A percentile compares a stretch with the other conserved stretches of the same genome.
Conservation (phyloP, 2,113 vertebrate genomes). For the Balaeniceps rex region DNA sequence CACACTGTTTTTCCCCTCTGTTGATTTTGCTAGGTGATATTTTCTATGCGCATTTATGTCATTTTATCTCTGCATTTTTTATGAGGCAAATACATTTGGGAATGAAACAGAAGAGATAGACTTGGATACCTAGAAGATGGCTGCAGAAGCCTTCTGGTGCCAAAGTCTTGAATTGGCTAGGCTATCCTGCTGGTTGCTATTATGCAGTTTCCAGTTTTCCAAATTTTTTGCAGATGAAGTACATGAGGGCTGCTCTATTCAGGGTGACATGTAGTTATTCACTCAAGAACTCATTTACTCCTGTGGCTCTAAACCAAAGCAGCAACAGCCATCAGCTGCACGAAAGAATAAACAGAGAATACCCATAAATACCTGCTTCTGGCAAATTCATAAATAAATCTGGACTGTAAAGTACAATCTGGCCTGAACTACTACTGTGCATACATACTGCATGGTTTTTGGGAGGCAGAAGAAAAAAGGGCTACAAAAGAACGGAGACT, state of each 20-base stretch:
- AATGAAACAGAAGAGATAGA: neutral
- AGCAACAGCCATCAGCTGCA: neutral
- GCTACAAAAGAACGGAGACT: neutral
- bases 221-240: conserved; percentile 36
- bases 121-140: neutral
- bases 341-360: neutral
- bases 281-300: conserved; percentile 42
- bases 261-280: conserved; percentile 20
- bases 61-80: conserved; percentile 14
- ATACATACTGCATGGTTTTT: neutral
- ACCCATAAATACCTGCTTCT: neutral
- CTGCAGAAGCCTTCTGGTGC: neutral
- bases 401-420: neutral
- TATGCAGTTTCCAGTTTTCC: conserved; percentile 18
- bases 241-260: neutral
- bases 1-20: neutral
- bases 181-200: neutral
- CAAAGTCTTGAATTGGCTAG: neutral
- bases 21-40: neutral
- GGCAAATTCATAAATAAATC: conserved; percentile 14
- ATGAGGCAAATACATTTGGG: neutral
- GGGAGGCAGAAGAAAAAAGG: neutral
- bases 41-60: neutral
- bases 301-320: conserved; percentile 6
- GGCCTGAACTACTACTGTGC: neutral